These are phyloP conservation scores for Hedya salicella DNA, from an alignment of 2,888 invertebrate species.

Conservation along the genomic window DNA sequence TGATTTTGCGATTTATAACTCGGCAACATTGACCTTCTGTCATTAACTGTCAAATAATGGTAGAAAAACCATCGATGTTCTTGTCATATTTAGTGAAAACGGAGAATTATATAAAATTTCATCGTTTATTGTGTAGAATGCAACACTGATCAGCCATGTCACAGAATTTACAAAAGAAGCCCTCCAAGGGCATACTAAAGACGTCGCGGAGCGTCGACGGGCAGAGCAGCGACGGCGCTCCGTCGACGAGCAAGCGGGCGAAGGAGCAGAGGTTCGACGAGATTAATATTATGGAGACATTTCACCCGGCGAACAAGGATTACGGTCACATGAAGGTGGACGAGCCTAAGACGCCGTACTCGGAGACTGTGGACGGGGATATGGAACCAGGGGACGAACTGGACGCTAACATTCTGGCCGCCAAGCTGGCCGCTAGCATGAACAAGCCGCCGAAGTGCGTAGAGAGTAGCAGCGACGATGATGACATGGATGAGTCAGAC, in stretches of 20 bases:
- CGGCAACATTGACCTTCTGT: constrained; percentile 19
- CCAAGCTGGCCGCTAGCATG: constrained; percentile 87
- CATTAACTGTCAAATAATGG: constrained; percentile 39
- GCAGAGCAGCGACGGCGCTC: constrained; percentile 68
- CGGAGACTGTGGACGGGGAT: constrained; percentile 86
- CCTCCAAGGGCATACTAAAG: constrained; percentile 96
- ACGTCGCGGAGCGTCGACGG: constrained; percentile 96
- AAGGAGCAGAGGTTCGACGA: constrained; percentile 97
- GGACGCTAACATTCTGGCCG: constrained; percentile 90
- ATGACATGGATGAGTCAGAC: constrained; percentile 85
- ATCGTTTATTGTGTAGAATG: constrained; percentile 13
- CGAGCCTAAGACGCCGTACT: constrained; percentile 97
- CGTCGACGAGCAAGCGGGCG: constrained; percentile 76
- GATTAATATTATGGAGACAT: constrained; percentile 98
- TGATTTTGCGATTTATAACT: background rate
- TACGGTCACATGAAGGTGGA: constrained; percentile 99
- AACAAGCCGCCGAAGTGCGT: constrained; percentile 78
- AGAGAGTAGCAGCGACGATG: constrained; percentile 83
- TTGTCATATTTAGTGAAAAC: constrained; percentile 35
- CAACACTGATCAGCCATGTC: constrained; percentile 79
- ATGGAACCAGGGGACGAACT: constrained; percentile 85
- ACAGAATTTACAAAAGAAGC: constrained; percentile 92
- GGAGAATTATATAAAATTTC: constrained; percentile 16
- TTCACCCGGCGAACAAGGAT: constrained; percentile 99
- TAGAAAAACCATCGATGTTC: constrained; percentile 32